Evolutionary conservation across 2,113 vertebrate genomes (phyloP).

Genomic region (Rhodinocichla rosea): DNA sequence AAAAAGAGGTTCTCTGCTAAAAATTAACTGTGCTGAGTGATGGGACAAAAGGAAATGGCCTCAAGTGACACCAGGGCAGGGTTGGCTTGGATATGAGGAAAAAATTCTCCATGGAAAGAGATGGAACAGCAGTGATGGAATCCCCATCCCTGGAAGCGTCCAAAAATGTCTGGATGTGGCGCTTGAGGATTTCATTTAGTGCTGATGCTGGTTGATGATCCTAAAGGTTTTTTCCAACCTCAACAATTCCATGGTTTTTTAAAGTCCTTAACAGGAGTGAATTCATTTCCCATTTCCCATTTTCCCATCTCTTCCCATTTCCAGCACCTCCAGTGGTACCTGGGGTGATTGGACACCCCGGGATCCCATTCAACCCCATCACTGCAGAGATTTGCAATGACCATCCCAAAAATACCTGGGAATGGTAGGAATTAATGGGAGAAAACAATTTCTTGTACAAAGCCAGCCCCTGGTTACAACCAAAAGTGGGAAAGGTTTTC

Average conservation of each 20-base stretch:
- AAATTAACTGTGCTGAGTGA: too few relatives aligned
- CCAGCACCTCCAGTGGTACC: neutral
- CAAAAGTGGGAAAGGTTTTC: neutral
- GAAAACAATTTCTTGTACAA: neutral
- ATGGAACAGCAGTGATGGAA: neutral
- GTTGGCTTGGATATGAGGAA: neutral
- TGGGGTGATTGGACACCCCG: neutral
- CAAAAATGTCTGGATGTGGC: too few relatives aligned
- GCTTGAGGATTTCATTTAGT: neutral
- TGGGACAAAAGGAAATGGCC: neutral
- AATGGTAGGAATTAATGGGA: neutral
- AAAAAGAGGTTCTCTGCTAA: neutral
- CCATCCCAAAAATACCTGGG: neutral
- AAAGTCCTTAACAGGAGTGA: neutral
- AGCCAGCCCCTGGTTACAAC: neutral
- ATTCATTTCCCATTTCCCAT: neutral
- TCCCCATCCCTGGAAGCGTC: neutral
- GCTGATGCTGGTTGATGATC: neutral
- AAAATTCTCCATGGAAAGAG: neutral
- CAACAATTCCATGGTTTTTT: neutral
- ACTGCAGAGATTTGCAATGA: too few relatives aligned
- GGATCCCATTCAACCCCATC: neutral
- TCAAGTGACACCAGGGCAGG: neutral
- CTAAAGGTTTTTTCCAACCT: neutral
- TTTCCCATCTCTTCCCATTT: neutral